Percentiles rank a stretch among this genome's conserved stretches.
Evolutionary conservation across 1,140 invertebrate genomes (phyloP).

Genomic region (Cephus cinctus): DNA sequence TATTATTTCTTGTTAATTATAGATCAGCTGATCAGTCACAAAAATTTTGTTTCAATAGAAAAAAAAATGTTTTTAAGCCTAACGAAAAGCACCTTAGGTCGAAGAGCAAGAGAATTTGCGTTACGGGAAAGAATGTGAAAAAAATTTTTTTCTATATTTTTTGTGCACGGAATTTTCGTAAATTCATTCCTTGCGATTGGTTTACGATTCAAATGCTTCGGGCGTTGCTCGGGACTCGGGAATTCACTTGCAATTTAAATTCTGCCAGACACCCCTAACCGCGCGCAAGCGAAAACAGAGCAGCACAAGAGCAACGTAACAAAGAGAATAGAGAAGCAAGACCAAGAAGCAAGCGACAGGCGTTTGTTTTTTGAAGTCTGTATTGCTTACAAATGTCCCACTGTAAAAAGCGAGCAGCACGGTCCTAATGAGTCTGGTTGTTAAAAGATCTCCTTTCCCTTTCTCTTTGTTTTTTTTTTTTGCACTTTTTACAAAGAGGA

Average conservation of each 20-base stretch:
- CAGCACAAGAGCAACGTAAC: constrained; percentile 7
- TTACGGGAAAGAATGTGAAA: no score
- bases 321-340: constrained; percentile 26
- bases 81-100: no score
- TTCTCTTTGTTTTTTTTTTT: constrained; percentile 27
- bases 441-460: constrained; percentile 47
- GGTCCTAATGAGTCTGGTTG: constrained; percentile 56
- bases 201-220: neutral
- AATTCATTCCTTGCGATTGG: neutral
- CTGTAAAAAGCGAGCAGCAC: constrained; percentile 49
- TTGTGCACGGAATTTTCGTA: neutral
- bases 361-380: constrained; percentile 55
- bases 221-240: constrained; percentile 11
- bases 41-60: no score
- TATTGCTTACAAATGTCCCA: constrained; percentile 59
- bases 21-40: no score
- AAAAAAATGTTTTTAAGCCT: no score
- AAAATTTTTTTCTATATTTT: no score
- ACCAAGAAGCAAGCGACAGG: constrained; percentile 33
- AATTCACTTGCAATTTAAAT: constrained; percentile 29
- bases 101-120: no score
- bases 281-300: constrained; percentile 15
- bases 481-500: constrained; percentile 5
- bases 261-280: constrained; percentile 35
- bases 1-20: no score